Evolutionary conservation across 2,888 invertebrate species (phyloP).

Genomic region (Galerucella pusilla): DNA sequence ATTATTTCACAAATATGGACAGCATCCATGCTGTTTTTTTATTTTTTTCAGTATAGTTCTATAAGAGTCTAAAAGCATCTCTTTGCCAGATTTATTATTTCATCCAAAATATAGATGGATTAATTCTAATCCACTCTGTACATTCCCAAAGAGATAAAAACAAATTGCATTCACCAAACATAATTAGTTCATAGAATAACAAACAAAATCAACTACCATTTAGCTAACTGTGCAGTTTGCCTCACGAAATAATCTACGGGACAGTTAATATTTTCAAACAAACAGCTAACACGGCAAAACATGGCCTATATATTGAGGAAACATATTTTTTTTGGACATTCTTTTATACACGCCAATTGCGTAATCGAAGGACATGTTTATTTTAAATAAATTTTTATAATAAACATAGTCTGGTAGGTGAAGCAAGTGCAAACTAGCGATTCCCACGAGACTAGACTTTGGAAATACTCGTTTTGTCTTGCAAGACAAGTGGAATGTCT

Average conservation of each 20-base stretch:
- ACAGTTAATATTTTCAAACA: conserved; percentile 5
- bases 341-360: not conserved
- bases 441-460: too few species aligned
- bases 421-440: not conserved
- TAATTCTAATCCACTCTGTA: not conserved
- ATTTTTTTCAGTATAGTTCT: too few species aligned
- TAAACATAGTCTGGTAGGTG: not conserved
- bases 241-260: conserved; percentile 1
- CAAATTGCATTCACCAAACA: not conserved
- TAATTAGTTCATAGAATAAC: not conserved
- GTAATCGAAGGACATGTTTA: conserved; percentile 17
- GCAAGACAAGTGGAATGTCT: too few species aligned
- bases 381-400: not conserved
- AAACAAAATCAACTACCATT: not conserved
- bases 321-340: not conserved
- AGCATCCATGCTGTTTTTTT: too few species aligned
- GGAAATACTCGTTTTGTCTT: too few species aligned
- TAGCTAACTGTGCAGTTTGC: not conserved
- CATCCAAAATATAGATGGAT: not conserved
- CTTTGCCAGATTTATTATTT: too few species aligned
- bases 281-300: not conserved
- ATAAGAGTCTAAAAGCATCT: too few species aligned
- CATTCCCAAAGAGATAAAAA: not conserved
- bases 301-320: conserved; percentile 1
- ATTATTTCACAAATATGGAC: too few species aligned